Percentiles rank a stretch among this genome's conserved stretches.
These are phyloP conservation scores for Epinephelus malabaricus DNA, from an alignment of 2,797 vertebrate species.

Conservation along the genomic window DNA sequence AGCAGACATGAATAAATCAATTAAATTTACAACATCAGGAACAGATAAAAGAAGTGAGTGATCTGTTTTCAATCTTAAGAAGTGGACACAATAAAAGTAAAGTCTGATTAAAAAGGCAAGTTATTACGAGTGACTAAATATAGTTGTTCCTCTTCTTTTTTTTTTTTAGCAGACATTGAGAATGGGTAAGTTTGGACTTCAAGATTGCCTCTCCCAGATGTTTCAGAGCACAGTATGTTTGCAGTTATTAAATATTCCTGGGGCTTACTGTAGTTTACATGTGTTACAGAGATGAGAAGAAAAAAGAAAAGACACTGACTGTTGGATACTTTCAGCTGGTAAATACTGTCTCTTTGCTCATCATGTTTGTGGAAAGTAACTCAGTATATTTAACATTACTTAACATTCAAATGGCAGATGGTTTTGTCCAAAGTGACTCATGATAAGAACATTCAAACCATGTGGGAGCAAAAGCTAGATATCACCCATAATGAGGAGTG, in stretches of 20 bases:
- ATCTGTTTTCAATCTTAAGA: neutral
- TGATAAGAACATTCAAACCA: neutral
- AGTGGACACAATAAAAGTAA: neutral
- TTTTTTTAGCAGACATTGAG: conserved; percentile 45
- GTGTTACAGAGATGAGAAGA: conserved; percentile 73
- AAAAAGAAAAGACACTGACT: conserved; percentile 62
- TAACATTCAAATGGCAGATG: neutral
- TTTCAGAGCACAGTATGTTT: neutral
- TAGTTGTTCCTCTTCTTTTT: neutral
- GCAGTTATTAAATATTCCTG: neutral
- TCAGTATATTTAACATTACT: neutral
- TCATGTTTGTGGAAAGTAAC: neutral
- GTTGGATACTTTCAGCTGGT: conserved; percentile 89
- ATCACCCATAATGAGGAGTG: too few relatives aligned
- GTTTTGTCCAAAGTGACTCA: neutral
- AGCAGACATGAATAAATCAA: conserved; percentile 62
- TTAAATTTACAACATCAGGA: neutral
- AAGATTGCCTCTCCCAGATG: neutral
- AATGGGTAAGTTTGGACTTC: conserved; percentile 61
- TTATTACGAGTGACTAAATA: neutral
- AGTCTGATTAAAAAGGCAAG: neutral
- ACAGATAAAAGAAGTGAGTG: conserved; percentile 47
- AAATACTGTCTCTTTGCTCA: conserved; percentile 37
- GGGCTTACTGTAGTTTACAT: neutral
- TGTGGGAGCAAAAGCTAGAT: too few relatives aligned